Evolutionary conservation across 1,140 invertebrate species (phyloP).

Genomic region (Catajapyx aquilonaris): DNA sequence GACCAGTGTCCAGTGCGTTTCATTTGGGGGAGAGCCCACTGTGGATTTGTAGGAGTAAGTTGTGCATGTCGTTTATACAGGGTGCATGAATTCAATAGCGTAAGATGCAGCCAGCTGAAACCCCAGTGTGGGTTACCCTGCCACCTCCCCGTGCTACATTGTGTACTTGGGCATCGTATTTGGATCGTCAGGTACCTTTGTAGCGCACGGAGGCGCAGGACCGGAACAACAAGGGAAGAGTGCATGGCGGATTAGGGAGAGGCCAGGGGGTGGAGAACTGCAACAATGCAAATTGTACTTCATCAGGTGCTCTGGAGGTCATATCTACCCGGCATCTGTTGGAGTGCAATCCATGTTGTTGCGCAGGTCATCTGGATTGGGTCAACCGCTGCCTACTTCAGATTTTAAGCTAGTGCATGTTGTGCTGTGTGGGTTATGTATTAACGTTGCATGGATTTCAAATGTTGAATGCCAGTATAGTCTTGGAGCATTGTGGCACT

Average conservation of each 20-base stretch:
- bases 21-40: background rate
- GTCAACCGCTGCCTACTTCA: too few relatives aligned
- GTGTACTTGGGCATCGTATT: background rate
- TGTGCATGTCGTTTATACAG: background rate
- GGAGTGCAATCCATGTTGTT: slow-evolving; percentile 62
- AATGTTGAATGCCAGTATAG: background rate
- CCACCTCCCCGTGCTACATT: background rate
- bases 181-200: background rate
- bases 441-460: background rate
- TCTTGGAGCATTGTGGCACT: background rate
- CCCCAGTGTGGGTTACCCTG: background rate
- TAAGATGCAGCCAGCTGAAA: background rate
- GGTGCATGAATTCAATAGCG: background rate
- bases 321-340: slow-evolving; percentile 76
- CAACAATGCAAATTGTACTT: slow-evolving; percentile 86
- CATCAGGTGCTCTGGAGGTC: slow-evolving; percentile 92
- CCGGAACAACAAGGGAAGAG: background rate
- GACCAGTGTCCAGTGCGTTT: background rate
- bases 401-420: too few relatives aligned
- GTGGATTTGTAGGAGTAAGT: background rate
- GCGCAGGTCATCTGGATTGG: too few relatives aligned
- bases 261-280: too few relatives aligned
- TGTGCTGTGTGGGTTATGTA: too few relatives aligned
- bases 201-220: background rate
- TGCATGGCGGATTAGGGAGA: too few relatives aligned